Evolutionary conservation across 2,113 vertebrate genomes (phyloP).

Genomic region (Ctenodactylus gundi): DNA sequence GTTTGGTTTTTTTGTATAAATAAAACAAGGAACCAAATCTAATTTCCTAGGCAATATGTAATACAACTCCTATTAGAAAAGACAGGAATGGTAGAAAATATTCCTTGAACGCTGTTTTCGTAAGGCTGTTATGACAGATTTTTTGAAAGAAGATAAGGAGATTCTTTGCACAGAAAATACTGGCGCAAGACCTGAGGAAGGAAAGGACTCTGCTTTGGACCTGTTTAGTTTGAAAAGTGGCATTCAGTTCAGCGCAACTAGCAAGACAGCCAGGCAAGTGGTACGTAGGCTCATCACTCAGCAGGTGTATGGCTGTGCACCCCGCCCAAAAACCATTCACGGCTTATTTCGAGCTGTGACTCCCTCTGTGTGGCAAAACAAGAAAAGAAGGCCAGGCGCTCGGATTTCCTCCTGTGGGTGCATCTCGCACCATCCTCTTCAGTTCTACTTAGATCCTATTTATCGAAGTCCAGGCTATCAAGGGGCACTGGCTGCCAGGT

Average conservation of each 20-base stretch:
- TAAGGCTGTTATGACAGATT: slow-evolving; percentile 23
- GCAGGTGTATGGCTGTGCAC: slow-evolving; percentile 58
- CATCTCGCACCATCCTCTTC: slow-evolving; percentile 31
- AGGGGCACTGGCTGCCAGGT: background rate
- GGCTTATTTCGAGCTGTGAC: slow-evolving; percentile 80
- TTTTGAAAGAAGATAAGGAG: background rate
- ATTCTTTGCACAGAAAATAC: slow-evolving; percentile 50
- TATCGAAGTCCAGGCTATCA: background rate
- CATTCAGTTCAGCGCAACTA: slow-evolving; percentile 62
- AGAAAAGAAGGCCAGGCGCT: slow-evolving; percentile 63
- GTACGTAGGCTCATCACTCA: slow-evolving; percentile 58
- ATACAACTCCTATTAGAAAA: slow-evolving; percentile 52
- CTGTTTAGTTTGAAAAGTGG: slow-evolving; percentile 39
- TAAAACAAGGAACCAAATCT: slow-evolving; percentile 55
- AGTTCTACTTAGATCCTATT: slow-evolving; percentile 5
- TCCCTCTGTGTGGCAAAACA: slow-evolving; percentile 78
- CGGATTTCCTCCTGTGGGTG: slow-evolving; percentile 62
- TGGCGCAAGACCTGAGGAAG: background rate
- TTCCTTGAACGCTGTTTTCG: slow-evolving; percentile 32
- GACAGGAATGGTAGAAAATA: background rate
- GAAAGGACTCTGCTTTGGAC: slow-evolving; percentile 49
- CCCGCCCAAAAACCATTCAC: slow-evolving; percentile 71
- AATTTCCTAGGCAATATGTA: slow-evolving; percentile 42
- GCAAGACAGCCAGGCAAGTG: slow-evolving; percentile 58
- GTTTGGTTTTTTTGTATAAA: slow-evolving; percentile 61